Conservation (phyloP, 92 coral and sea anemone species). For the Siderastrea siderea region DNA sequence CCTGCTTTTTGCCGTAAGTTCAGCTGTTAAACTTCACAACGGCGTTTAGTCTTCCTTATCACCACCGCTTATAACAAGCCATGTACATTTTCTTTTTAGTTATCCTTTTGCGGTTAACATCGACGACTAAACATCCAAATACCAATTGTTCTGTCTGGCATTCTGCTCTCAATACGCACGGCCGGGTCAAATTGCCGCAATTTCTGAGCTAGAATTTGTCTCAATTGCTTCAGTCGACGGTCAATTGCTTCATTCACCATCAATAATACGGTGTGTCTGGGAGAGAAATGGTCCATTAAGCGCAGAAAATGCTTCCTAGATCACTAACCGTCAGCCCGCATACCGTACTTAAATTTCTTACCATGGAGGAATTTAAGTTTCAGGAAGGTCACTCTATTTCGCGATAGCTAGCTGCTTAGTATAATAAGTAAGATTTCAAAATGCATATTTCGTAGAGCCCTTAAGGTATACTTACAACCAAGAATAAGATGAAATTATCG, state of each 20-base stretch:
- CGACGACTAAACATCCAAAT: conserved; percentile 6
- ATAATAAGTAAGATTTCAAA: background rate
- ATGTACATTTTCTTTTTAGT: conserved; percentile 18
- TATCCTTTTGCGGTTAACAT: conserved; percentile 26
- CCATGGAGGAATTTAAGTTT: conserved; percentile 21
- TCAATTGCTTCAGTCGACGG: background rate
- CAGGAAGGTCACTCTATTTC: background rate
- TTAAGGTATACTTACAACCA: background rate
- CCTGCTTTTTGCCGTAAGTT: background rate
- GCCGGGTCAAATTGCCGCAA: background rate
- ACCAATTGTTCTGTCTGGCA: background rate
- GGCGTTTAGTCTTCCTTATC: conserved; percentile 7
- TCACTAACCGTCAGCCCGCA: background rate
- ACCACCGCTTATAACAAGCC: background rate
- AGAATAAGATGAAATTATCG: background rate
- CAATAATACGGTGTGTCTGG: background rate
- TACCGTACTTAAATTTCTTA: background rate
- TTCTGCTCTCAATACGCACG: background rate
- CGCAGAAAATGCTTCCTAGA: background rate
- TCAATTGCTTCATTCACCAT: background rate
- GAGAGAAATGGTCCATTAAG: background rate
- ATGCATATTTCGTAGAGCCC: background rate
- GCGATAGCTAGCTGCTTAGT: background rate
- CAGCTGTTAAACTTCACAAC: conserved; percentile 46
- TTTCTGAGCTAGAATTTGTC: background rate